Percentiles rank a stretch among this genome's conserved stretches.
Evolutionary conservation across 1,140 invertebrate species (phyloP).

Genomic region (Ceratina australensis): DNA sequence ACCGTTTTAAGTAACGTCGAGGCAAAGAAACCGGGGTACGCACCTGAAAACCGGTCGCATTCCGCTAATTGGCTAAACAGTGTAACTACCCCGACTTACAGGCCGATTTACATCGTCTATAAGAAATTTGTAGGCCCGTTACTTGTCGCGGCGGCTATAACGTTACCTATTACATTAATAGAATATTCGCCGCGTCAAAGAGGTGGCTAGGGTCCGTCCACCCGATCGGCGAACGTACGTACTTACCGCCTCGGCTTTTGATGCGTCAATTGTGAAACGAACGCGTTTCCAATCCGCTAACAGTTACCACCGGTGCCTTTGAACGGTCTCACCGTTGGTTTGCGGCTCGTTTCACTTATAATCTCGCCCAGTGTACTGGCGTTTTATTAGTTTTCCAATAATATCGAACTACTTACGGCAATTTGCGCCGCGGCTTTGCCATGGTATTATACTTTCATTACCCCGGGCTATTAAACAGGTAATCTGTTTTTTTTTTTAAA

Average conservation of each 20-base stretch:
- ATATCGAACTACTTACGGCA: constrained; percentile 20
- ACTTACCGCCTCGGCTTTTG: constrained; percentile 29
- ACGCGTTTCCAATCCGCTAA: constrained; percentile 54
- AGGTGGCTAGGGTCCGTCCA: background rate
- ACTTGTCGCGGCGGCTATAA: constrained; percentile 30
- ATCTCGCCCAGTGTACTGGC: constrained; percentile 6
- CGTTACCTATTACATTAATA: constrained; percentile 58
- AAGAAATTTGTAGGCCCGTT: constrained; percentile 69
- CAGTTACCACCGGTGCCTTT: constrained; percentile 54
- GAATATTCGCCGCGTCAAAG: constrained; percentile 39
- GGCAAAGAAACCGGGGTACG: constrained; percentile 26
- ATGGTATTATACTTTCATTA: background rate
- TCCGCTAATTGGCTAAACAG: constrained; percentile 72
- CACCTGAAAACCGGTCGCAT: constrained; percentile 63
- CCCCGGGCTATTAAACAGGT: background rate
- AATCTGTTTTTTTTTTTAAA: too few species aligned
- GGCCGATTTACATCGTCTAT: constrained; percentile 69
- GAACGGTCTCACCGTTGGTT: constrained; percentile 25
- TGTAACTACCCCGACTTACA: constrained; percentile 69
- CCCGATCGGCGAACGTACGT: constrained; percentile 16
- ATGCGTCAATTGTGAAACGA: constrained; percentile 55
- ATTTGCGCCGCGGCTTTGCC: background rate
- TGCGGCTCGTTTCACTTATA: constrained; percentile 21
- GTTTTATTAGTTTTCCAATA: constrained; percentile 47
- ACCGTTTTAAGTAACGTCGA: constrained; percentile 21